Conservation (phyloP, 2,797 vertebrate genomes). For the Molossus molossus region DNA sequence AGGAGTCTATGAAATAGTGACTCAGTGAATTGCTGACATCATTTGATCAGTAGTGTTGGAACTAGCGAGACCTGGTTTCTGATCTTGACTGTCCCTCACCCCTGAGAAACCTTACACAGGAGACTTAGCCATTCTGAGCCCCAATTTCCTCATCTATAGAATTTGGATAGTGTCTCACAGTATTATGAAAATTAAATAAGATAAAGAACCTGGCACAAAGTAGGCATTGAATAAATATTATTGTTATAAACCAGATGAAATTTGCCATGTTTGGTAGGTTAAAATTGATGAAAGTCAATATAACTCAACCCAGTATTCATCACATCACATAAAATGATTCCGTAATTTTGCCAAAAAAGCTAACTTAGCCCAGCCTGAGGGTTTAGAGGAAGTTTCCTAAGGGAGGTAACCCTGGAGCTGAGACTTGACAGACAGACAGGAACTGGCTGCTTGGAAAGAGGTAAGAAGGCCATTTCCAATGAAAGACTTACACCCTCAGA, state of each 20-base stretch:
- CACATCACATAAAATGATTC: conserved; percentile 42
- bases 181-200: conserved; percentile 15
- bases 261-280: neutral
- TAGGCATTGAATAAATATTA: neutral
- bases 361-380: neutral
- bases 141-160: neutral
- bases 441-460: neutral
- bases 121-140: neutral
- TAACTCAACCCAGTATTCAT: neutral
- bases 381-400: neutral
- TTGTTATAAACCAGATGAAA: conserved; percentile 18
- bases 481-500: neutral
- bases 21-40: neutral
- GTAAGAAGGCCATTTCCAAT: neutral
- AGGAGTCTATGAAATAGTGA: neutral
- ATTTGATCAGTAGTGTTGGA: neutral
- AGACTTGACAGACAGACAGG: neutral
- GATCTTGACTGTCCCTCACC: neutral
- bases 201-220: neutral
- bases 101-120: neutral
- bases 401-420: neutral
- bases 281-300: conserved; percentile 18
- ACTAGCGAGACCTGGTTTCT: neutral
- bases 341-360: neutral
- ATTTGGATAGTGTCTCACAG: neutral